These are phyloP conservation scores for Agonopterix heracliana DNA, from an alignment of 2,888 invertebrate genomes.

Conservation along the genomic window DNA sequence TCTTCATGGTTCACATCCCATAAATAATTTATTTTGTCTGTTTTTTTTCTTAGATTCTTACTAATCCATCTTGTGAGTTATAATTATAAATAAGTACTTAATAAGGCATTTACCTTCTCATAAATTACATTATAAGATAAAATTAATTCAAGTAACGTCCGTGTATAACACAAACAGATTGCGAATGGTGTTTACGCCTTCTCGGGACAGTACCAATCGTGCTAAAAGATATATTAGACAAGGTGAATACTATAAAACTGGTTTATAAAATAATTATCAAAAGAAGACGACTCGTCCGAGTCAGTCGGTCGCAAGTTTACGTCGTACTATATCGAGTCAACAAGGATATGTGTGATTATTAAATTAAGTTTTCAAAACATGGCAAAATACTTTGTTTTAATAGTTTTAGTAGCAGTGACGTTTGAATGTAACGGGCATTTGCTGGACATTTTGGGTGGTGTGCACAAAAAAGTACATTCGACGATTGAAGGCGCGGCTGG, in stretches of 20 bases:
- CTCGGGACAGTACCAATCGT: too few species aligned
- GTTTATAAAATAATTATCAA: slow-evolving; percentile 26
- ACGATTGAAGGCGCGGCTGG: slow-evolving; percentile 37
- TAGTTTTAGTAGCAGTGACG: slow-evolving; percentile 16
- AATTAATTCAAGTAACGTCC: too few species aligned
- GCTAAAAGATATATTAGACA: too few species aligned
- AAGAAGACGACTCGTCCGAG: slow-evolving; percentile 25
- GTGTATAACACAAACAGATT: too few species aligned
- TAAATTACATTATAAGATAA: too few species aligned
- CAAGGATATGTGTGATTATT: slow-evolving; percentile 3
- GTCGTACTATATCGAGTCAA: slow-evolving; percentile 18
- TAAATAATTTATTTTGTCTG: too few species aligned
- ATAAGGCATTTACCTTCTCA: too few species aligned
- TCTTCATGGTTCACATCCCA: too few species aligned
- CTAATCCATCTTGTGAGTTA: too few species aligned
- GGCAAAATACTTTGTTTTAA: slow-evolving; percentile 10
- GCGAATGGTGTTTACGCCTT: too few species aligned
- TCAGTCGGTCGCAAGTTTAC: slow-evolving; percentile 28
- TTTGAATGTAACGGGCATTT: slow-evolving; percentile 21
- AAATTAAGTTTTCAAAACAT: slow-evolving; percentile 15
- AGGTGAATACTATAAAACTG: slow-evolving; percentile 20
- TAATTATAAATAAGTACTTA: too few species aligned
- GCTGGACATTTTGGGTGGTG: slow-evolving; percentile 27
- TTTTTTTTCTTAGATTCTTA: too few species aligned
- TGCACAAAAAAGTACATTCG: slow-evolving; percentile 27